phyloP scores from a whole-genome alignment of 2,797 vertebrate genomes.

The Hydrocynus forskahlii region DNA sequence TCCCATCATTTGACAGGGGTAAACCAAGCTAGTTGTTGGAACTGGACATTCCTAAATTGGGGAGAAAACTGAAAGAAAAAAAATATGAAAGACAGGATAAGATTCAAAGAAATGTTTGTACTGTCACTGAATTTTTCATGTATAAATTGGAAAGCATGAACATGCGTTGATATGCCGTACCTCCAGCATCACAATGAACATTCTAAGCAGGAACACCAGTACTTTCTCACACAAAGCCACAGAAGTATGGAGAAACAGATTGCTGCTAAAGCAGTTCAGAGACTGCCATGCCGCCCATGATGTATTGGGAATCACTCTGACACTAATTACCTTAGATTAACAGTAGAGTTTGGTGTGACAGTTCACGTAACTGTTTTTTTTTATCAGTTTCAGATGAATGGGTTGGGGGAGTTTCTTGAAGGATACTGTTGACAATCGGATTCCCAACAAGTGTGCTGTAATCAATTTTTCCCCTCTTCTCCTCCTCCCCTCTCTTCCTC shows the following conservation, averaged over 20 bases:
- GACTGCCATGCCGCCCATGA: conserved; percentile 81
- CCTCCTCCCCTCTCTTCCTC: conserved; percentile 30
- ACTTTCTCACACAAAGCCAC: conserved; percentile 12
- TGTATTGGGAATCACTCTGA: conserved; percentile 85
- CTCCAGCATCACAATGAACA: neutral
- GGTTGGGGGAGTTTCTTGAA: conserved; percentile 75
- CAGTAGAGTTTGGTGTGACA: conserved; percentile 86
- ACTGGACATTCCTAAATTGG: too few relatives aligned
- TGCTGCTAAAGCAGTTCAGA: conserved; percentile 79
- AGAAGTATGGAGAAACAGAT: conserved; percentile 70
- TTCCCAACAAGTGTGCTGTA: conserved; percentile 71
- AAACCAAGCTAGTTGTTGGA: too few relatives aligned
- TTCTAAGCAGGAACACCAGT: neutral
- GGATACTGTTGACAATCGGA: conserved; percentile 79
- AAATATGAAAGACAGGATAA: neutral
- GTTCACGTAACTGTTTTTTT: conserved; percentile 85
- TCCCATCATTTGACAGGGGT: too few relatives aligned
- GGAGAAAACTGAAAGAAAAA: neutral
- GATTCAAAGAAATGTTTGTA: neutral
- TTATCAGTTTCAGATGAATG: conserved; percentile 83
- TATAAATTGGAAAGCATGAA: neutral
- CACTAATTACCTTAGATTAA: conserved; percentile 88
- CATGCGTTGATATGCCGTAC: neutral
- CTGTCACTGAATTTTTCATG: conserved; percentile 4
- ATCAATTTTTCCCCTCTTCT: conserved; percentile 68